Conservation (phyloP, 2,113 vertebrate genomes). For the Pelmatolapia mariae region DNA sequence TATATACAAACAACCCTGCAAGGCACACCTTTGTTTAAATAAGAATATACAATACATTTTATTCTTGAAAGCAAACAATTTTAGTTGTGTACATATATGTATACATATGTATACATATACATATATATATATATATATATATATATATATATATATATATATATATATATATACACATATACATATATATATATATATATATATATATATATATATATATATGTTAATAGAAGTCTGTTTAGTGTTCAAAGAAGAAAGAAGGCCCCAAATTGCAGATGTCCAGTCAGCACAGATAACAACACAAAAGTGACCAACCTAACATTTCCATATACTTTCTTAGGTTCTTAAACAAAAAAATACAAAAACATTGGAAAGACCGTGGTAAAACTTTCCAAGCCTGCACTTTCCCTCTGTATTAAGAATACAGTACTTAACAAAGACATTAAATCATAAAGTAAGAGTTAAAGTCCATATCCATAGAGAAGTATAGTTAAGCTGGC, state of each 20-base stretch:
- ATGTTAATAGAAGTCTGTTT: slow-evolving; percentile 53
- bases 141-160: not conserved
- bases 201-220: not conserved
- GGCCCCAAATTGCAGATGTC: slow-evolving; percentile 33
- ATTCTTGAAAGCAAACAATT: slow-evolving; percentile 58
- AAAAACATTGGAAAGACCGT: not conserved
- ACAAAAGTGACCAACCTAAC: not conserved
- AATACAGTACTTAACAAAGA: not conserved
- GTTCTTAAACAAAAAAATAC: not conserved
- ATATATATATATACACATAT: not conserved
- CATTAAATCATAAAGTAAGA: not conserved
- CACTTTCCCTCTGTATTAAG: not conserved
- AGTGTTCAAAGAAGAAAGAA: slow-evolving; percentile 38
- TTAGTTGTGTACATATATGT: slow-evolving; percentile 30
- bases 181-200: not conserved
- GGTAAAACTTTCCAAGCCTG: not conserved
- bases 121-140: not conserved
- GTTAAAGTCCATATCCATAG: not conserved
- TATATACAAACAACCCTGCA: slow-evolving; percentile 80
- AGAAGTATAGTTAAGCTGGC: not conserved
- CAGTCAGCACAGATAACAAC: not conserved
- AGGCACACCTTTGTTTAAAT: slow-evolving; percentile 80
- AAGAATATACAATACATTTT: slow-evolving; percentile 74
- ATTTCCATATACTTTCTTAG: not conserved
- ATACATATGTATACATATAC: not conserved